Percentiles rank a stretch among this genome's conserved stretches.
phyloP scores from a whole-genome alignment of 2,888 invertebrate species.

The Drosophila tripunctata region DNA sequence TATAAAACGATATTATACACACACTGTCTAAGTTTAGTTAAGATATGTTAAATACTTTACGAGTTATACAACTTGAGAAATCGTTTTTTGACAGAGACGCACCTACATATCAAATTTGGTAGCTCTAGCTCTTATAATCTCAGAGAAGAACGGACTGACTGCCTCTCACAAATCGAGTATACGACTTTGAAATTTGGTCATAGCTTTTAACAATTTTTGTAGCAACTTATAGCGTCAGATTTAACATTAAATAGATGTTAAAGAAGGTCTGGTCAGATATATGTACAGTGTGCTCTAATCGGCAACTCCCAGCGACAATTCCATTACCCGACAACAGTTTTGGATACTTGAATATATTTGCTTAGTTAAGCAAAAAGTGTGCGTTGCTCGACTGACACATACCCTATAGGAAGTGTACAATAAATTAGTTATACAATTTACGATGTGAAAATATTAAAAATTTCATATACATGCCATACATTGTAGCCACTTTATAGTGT shows the following conservation, averaged over 20 bases:
- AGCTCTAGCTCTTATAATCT: too few species aligned
- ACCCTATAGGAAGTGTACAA: neutral
- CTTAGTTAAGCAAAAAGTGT: constrained; percentile 20
- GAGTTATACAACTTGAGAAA: too few species aligned
- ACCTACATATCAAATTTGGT: too few species aligned
- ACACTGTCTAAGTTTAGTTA: too few species aligned
- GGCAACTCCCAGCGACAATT: constrained; percentile 3
- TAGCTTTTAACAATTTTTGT: too few species aligned
- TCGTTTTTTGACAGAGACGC: too few species aligned
- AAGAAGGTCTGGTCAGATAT: constrained; percentile 2
- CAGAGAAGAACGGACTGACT: too few species aligned
- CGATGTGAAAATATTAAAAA: neutral
- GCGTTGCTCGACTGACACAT: neutral
- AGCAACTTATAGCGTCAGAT: neutral
- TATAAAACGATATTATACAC: too few species aligned
- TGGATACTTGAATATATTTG: constrained; percentile 14
- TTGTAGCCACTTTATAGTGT: constrained; percentile 1
- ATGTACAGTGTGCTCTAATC: constrained; percentile 9
- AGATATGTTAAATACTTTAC: too few species aligned
- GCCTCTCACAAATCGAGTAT: too few species aligned
- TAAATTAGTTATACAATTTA: neutral
- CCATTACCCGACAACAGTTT: constrained; percentile 10
- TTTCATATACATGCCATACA: constrained; percentile 1
- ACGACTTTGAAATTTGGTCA: too few species aligned
- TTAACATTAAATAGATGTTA: neutral